Conservation (phyloP, 2,888 invertebrate species). For the Glyphotaelius pellucidus region DNA sequence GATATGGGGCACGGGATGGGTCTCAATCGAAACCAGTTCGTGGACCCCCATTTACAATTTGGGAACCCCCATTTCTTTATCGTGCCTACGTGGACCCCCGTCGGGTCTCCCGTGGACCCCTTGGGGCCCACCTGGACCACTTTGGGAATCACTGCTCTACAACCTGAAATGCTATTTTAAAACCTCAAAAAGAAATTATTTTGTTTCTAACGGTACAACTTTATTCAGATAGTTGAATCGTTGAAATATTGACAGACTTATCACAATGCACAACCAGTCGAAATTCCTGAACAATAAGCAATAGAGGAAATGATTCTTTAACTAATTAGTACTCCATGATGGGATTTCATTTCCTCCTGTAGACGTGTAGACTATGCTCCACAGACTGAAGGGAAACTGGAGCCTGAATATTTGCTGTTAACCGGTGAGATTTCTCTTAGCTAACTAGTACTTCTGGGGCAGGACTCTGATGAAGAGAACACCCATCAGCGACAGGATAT, state of each 20-base stretch:
- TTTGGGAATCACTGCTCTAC: no score
- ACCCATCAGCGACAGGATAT: constrained; percentile 44
- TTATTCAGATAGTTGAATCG: background rate
- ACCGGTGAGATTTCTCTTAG: background rate
- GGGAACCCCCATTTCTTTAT: no score
- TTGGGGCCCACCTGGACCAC: no score
- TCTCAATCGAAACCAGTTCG: no score
- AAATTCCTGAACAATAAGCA: background rate
- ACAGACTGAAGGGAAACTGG: background rate
- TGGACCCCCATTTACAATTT: no score
- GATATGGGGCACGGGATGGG: no score
- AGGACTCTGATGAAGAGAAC: background rate
- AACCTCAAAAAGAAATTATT: background rate
- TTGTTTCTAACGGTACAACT: background rate
- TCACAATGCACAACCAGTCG: background rate
- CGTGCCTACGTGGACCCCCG: no score
- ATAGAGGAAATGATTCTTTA: background rate
- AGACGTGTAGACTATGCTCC: background rate
- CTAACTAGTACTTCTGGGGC: background rate
- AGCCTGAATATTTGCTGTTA: background rate
- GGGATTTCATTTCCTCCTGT: background rate
- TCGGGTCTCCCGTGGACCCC: no score
- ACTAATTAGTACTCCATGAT: background rate
- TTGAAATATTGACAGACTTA: background rate
- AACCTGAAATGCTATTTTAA: background rate